Evolutionary conservation across 2,797 vertebrate genomes (phyloP), one percentile per base, ranked within the genome.

Genomic region (Poecilia wingei): DNA sequence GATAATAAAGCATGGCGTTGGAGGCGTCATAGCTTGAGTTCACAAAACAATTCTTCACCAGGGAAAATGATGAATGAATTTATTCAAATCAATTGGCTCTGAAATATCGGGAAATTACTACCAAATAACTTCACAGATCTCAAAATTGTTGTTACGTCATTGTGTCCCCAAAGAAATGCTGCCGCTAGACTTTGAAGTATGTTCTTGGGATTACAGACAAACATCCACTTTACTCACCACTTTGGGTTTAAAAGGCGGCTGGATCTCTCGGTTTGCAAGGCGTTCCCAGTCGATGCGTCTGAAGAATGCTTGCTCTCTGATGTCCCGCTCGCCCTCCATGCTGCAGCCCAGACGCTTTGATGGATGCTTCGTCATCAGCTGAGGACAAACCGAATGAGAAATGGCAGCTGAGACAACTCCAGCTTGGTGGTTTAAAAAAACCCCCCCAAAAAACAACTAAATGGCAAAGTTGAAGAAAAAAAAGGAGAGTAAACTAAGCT

Each of bases 291-390:
- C 98, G 61, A 99, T 99, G 82, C 98, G 97, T 88, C 98, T 96
- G 94, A 99, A 99, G 95, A 99, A 99, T 76, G 97, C 96, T 5
- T 99, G 98, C 53, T 99, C 98, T 81, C 96, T 95, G 90, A 99
- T 95, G 82, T 99, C 98, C 84, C 97, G 90, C 86, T 99, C 98
- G 0, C 98, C 98, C 90, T 99, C 98, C 0, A 93, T 90, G 74
- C 98, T 96, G 3, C 98, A 98, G 90, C 98, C 98, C 18, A 99
- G 97, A 77, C 98, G 97, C 94, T 99, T 99, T 10, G 97, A 98
- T 0, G 98, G 98, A 79, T 99, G 98, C 89, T 99, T 99, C 85
- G 98, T 99, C 98, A 99, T 99, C 81, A 99, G 95, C 98, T 99
- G 91, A 76, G 43, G 76, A 64, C 77, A 77, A 79, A 82, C 59